Base-by-base conservation (phyloP, 2,113 vertebrate genomes). In the Triplophysa tibetana region DNA sequence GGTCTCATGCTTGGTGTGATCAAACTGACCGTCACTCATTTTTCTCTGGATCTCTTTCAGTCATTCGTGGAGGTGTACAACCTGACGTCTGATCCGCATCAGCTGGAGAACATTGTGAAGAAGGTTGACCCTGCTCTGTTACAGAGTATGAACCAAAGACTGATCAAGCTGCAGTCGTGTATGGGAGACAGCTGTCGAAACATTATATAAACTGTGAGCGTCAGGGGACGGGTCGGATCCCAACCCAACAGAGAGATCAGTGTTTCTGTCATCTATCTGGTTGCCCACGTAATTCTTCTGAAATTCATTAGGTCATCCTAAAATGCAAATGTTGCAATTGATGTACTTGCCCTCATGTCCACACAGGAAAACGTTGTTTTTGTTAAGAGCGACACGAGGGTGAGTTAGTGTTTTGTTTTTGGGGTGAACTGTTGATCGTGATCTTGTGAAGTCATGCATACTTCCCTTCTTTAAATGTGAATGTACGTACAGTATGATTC, bases 161-260 rank as follows among this genome's bases (percentile, higher is more conserved):
- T 94, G 79, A 94, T 94, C 61, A 92, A 91, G 80, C 91, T 94
- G 0, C 89, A 94, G 88, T 93, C 92, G 1, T 94, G 93, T 11
- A 43, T 82, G 26, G 90, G 90, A 2, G 79, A 81, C 45, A 86
- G 88, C 82, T 94, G 93, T 80, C 87, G 90, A 0, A 38, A 85
- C 58, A 3, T 78, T 69, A 84, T 82, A 43, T 79, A 56, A 33
- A 68, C n/a, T 17, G 7, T 9, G 48, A 54, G 41, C n/a, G 7
- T 45, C 7, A 10, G 41, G 64, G 26, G 56, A 21, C 43, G 48
- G 64, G 67, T 77, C 14, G 74, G 60, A 78, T 66, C 58, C 16
- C 19, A 17, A 33, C 24, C 8, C 56, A 61, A 3, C 52, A 23
- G 21, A 11, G 14, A 61, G 21, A 38, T 38, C 1, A n/a, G 11